Base-by-base conservation (phyloP, 1,140 invertebrate genomes). In the Cyclargus thomasi region DNA sequence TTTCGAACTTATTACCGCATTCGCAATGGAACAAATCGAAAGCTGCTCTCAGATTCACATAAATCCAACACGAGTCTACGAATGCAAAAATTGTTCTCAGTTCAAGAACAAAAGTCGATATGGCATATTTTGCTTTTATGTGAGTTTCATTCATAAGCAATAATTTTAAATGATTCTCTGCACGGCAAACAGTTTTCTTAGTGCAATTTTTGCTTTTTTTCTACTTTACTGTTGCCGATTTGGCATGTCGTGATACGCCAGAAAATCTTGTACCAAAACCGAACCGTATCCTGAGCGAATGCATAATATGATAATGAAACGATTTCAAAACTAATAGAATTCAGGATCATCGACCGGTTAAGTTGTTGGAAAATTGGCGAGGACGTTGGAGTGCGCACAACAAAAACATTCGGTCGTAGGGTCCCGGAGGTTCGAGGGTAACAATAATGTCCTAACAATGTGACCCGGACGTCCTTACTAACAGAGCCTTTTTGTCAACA, bases 361-460 rank as follows among this genome's bases (percentile, higher is more conserved):
- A 47, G 39, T 16, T 0, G 39, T 47, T 47, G 39, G 39, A 47
- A 47, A 47, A 47, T 47, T 47, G 39, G 11, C 14, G 14, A 14
- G 1, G 14, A 47, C 11, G 3, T 47, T 29, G 29, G 8, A 47
- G 39, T 47, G 39, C 39, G 39, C 39, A 14, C 39, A 47, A 47
- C 39, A 47, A 47, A 47, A 47, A 47, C 39, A 47, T 47, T 47
- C 14, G 39, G 39, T 47, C 10, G 11, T 47, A 11, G 8, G 39
- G 14, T 11, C 7, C 14, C 14, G 39, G 11, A 16, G 39, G 10
- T 47, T 47, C 14, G 39, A 47, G 39, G 39, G 39, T 47, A 47
- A 47, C 39, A 47, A 47, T 47, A 47, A 47, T 47, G 39, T 47
- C 14, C 39, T 47, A 47, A 47, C 39, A 47, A 47, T 47, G 39